Conservation (phyloP, 1,140 invertebrate species). For the Papilio helenus region DNA sequence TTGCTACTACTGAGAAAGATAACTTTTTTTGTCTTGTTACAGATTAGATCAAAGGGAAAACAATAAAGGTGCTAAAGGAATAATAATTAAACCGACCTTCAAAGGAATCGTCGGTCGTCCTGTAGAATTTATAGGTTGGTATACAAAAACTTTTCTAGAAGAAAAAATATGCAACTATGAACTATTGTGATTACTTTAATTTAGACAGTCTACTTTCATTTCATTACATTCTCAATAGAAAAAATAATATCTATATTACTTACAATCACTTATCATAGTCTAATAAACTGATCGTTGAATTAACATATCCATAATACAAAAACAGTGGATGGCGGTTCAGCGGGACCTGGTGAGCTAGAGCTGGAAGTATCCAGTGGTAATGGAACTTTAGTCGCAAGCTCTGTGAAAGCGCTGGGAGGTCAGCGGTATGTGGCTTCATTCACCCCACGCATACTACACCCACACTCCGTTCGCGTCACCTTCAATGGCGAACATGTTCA, state of each 20-base stretch:
- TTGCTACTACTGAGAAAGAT: constrained; percentile 31
- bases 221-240: too few species aligned
- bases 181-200: neutral
- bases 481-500: constrained; percentile 97
- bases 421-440: constrained; percentile 96
- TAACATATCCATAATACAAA: neutral
- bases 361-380: constrained; percentile 92
- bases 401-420: constrained; percentile 95
- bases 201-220: too few species aligned
- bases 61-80: constrained; percentile 87
- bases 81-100: constrained; percentile 93
- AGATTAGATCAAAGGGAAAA: constrained; percentile 79
- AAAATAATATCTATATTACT: too few species aligned
- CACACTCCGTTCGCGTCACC: constrained; percentile 96
- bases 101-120: constrained; percentile 94
- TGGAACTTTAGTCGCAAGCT: constrained; percentile 96
- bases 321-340: constrained; percentile 95
- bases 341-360: constrained; percentile 98
- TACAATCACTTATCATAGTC: too few species aligned
- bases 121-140: constrained; percentile 97
- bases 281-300: neutral
- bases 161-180: neutral
- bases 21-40: constrained; percentile 58
- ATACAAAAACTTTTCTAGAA: constrained; percentile 13
- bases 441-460: constrained; percentile 92